phyloP scores from a whole-genome alignment of 2,888 invertebrate genomes.

The Hyposoter dolosus region DNA sequence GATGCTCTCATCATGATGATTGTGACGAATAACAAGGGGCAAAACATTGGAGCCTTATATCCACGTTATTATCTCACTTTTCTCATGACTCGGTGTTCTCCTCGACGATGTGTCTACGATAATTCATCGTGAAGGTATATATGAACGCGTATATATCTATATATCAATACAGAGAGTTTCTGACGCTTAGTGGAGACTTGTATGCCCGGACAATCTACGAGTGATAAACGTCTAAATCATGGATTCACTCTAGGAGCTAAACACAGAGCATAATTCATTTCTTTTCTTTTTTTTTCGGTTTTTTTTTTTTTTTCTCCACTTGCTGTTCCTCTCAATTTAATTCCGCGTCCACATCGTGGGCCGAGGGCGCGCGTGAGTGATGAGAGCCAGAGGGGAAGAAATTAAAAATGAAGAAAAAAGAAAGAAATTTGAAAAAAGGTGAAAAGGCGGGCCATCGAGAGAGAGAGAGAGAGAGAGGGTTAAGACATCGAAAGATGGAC shows the following conservation, averaged over 20 bases:
- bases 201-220: constrained; percentile 62
- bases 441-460: constrained; percentile 50
- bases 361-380: constrained; percentile 41
- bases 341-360: constrained; percentile 46
- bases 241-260: constrained; percentile 66
- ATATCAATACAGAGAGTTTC: constrained; percentile 14
- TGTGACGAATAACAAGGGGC: constrained; percentile 35
- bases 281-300: constrained; percentile 23
- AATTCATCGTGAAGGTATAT: constrained; percentile 52
- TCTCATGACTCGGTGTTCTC: constrained; percentile 37
- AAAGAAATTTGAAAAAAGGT: constrained; percentile 40
- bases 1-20: constrained; percentile 32
- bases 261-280: constrained; percentile 67
- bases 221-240: constrained; percentile 70
- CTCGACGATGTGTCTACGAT: constrained; percentile 40
- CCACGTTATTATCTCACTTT: constrained; percentile 57
- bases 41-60: constrained; percentile 34
- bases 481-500: constrained; percentile 65
- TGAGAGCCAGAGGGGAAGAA: constrained; percentile 53
- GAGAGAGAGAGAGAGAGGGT: constrained; percentile 49
- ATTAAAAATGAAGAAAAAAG: constrained; percentile 55
- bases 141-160: background rate
- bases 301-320: constrained; percentile 45
- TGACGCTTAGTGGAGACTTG: constrained; percentile 42
- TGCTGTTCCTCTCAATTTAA: constrained; percentile 54